Evolutionary conservation across 1,140 invertebrate species (phyloP).

Genomic region (Schmidtea mediterranea): DNA sequence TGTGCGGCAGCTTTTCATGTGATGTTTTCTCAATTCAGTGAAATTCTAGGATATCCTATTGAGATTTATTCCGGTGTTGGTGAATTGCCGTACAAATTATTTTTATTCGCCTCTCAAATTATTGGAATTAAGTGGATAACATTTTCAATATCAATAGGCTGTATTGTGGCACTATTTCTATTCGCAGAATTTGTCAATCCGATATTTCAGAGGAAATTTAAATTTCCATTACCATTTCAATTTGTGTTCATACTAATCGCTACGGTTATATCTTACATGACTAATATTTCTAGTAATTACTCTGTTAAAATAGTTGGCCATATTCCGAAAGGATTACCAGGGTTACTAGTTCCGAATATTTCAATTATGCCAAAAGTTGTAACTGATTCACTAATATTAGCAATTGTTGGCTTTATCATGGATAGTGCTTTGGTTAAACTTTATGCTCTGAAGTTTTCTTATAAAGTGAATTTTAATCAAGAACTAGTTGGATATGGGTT

Average conservation of each 20-base stretch:
- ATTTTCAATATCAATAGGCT: too few relatives aligned
- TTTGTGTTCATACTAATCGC: slow-evolving; percentile 11
- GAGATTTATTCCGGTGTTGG: slow-evolving; percentile 31
- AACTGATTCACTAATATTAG: too few relatives aligned
- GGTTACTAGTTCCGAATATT: too few relatives aligned
- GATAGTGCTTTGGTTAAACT: too few relatives aligned
- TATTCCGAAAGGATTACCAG: slow-evolving; percentile 26
- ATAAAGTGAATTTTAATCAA: too few relatives aligned
- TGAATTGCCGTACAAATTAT: not conserved
- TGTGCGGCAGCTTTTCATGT: slow-evolving; percentile 66
- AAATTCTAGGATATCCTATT: slow-evolving; percentile 47
- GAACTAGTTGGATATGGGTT: slow-evolving; percentile 6
- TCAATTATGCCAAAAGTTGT: too few relatives aligned
- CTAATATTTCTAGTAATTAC: slow-evolving; percentile 12
- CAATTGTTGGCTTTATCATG: too few relatives aligned
- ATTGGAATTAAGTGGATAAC: too few relatives aligned
- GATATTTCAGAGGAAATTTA: not conserved
- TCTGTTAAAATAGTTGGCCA: slow-evolving; percentile 12
- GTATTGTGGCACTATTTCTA: slow-evolving; percentile 38
- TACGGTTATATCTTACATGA: slow-evolving; percentile 13
- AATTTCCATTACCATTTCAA: not conserved
- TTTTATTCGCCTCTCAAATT: too few relatives aligned
- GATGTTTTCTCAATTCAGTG: slow-evolving; percentile 55
- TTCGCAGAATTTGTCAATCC: slow-evolving; percentile 31
- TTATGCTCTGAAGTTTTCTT: too few relatives aligned